Evolutionary conservation across 2,113 vertebrate species (phyloP).

Genomic region (Corythornis cristatus): DNA sequence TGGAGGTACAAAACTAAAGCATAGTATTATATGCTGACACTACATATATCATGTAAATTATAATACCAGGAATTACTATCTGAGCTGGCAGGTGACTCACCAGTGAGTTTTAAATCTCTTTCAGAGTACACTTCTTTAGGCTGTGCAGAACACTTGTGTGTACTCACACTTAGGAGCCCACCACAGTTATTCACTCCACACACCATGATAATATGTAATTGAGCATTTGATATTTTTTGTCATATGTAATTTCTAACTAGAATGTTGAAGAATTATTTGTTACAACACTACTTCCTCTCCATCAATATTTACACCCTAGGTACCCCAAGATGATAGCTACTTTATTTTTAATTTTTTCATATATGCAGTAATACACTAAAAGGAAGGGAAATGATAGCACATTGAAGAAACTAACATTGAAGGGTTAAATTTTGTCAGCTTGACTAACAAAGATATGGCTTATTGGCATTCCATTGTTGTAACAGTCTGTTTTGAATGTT

Average conservation of each 20-base stretch:
- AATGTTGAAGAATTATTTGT: background rate
- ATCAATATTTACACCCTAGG: background rate
- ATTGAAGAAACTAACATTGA: background rate
- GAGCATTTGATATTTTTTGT: background rate
- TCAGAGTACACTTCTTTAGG: background rate
- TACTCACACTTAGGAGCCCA: background rate
- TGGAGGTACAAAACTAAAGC: slow-evolving; percentile 83
- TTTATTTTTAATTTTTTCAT: background rate
- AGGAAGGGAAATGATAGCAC: background rate
- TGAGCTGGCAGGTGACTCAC: background rate
- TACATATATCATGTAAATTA: no score
- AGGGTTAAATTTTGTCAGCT: background rate
- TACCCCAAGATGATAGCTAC: background rate
- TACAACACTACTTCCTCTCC: background rate
- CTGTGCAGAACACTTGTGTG: background rate
- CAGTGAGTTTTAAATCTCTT: background rate
- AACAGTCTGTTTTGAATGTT: background rate
- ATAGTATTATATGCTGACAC: no score
- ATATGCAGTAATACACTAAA: background rate
- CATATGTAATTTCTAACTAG: background rate
- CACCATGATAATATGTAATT: background rate
- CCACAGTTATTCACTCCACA: background rate
- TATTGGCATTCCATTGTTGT: background rate
- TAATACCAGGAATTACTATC: background rate
- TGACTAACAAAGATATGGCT: background rate